Conservation (phyloP, 1,140 invertebrate genomes). For the Drosophila burlai region DNA sequence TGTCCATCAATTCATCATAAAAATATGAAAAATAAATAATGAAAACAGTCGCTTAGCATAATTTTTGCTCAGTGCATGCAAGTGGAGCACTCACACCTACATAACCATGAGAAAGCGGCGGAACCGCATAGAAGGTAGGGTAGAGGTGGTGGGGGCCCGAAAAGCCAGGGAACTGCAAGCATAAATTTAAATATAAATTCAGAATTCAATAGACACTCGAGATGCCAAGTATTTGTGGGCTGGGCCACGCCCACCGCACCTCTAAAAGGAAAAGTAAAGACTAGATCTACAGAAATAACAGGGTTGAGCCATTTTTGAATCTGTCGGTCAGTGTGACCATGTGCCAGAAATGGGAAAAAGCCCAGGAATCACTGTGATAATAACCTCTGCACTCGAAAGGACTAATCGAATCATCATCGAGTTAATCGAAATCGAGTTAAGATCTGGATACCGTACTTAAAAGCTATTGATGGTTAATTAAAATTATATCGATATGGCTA, state of each 20-base stretch:
- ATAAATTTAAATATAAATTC: constrained; percentile 50
- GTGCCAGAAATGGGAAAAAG: not conserved
- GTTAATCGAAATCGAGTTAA: too few species aligned
- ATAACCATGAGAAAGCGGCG: constrained; percentile 24
- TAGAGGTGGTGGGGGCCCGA: not conserved
- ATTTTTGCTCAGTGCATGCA: constrained; percentile 43
- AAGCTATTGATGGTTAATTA: too few species aligned
- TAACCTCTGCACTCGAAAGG: too few species aligned
- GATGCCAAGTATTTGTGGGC: constrained; percentile 47
- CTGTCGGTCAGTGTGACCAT: constrained; percentile 3
- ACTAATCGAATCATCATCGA: too few species aligned
- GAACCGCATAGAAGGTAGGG: constrained; percentile 2
- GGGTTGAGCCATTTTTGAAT: not conserved
- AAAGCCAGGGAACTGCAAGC: constrained; percentile 39
- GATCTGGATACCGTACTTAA: too few species aligned
- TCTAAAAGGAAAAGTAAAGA: constrained; percentile 3
- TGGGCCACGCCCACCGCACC: not conserved
- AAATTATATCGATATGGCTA: too few species aligned
- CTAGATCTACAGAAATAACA: constrained; percentile 2
- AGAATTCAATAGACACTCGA: constrained; percentile 33
- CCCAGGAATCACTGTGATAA: not conserved
- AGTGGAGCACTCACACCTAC: constrained; percentile 66
- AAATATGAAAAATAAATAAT: not conserved
- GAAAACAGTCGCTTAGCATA: not conserved
- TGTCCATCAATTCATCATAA: too few species aligned